Base-by-base conservation (phyloP, 2,113 vertebrate genomes). In the Oxyura jamaicensis region DNA sequence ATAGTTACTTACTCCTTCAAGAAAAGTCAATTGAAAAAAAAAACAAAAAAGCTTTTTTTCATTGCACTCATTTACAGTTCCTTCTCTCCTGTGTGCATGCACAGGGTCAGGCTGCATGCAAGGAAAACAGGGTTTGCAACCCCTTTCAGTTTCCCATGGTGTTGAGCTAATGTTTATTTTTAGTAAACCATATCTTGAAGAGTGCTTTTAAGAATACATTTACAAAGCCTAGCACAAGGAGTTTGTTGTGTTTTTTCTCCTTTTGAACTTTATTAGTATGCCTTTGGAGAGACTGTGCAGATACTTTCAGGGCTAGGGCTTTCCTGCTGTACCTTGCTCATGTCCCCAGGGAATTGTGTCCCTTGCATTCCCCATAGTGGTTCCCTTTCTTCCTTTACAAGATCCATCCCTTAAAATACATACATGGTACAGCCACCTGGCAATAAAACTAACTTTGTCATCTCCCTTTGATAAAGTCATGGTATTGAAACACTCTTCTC, bases 91-190 rank as follows among this genome's bases (percentile, higher is more conserved):
- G 21, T 81, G 79, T 52, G 21, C 29, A 21, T 65, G 76, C 44
- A 53, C 36, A 86, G 50, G 58, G 77, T 66, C 66, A 66, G 91
- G 46, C 81, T 79, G 59, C 22, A 13, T 62, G 53, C 82, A 86
- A 84, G 62, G 66, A 87, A 96, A 94, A 81, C 44, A 83, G 72
- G 48, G 84, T 62, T 93, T 79, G 74, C 74, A 75, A 65, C 35
- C 21, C 6, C 16, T 82, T 95, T 78, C 78, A 56, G 82, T 90
- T 95, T 94, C 79, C 42, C 44, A 53, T 86, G 69, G 53, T 90
- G 69, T 84, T 96, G 93, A 91, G 65, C 65, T 96, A 82, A 84
- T 94, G 78, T 88, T 94, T 95, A 86, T 94, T 93, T 93, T 93
- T 92, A 93, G 69, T 60, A 76, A 90, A 84, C 73, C 44, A 33